Evolutionary conservation across 2,113 vertebrate species (phyloP).

Genomic region (Epinephelus fuscoguttatus): DNA sequence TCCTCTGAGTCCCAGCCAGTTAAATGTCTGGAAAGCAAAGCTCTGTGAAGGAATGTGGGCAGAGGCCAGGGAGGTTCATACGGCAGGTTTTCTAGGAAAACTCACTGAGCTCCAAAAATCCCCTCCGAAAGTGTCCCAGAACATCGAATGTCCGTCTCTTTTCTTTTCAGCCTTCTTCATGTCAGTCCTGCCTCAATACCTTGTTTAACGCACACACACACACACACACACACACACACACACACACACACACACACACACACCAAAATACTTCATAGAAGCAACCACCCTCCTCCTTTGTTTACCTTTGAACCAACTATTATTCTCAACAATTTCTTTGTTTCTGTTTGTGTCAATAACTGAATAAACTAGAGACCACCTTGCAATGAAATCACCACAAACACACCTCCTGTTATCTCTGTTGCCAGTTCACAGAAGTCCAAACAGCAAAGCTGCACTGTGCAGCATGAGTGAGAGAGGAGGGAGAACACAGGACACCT

Average conservation of each 20-base stretch:
- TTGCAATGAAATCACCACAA: not conserved
- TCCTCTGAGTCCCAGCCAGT: conserved; percentile 13
- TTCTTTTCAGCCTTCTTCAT: not conserved
- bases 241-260: conserved; percentile 17
- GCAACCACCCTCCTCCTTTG: conserved; percentile 21
- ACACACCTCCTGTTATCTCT: not conserved
- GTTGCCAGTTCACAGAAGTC: not conserved
- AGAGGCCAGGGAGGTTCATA: not conserved
- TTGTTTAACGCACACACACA: no score
- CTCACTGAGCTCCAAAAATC: conserved; percentile 37
- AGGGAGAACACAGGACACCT: conserved; percentile 16
- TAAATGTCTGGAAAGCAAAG: conserved; percentile 58
- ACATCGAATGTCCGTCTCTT: conserved; percentile 5
- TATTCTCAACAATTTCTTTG: not conserved
- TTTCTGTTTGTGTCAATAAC: not conserved
- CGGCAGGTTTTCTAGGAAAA: conserved; percentile 71
- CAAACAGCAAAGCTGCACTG: not conserved
- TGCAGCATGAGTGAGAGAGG: not conserved
- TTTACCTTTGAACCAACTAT: no score
- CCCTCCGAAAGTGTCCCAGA: conserved; percentile 10
- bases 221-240: conserved; percentile 34
- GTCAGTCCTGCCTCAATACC: conserved; percentile 23
- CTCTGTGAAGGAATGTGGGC: conserved; percentile 46
- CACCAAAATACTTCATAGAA: conserved; percentile 42
- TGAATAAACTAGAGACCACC: no score